Conservation (phyloP, 1,140 invertebrate genomes). For the Aplysia californica region DNA sequence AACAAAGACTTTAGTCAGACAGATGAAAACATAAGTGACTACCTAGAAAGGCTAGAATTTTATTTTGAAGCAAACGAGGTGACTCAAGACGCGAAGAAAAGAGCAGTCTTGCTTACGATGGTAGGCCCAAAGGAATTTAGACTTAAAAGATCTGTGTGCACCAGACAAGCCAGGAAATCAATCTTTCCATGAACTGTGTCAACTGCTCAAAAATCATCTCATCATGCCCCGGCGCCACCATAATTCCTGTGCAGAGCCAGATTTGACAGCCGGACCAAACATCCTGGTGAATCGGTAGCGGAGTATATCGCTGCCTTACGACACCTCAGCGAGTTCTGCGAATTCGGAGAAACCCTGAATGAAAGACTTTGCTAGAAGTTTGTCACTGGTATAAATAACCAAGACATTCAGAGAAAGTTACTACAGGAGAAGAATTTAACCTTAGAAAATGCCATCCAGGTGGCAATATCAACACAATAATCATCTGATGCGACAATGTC, state of each 20-base stretch:
- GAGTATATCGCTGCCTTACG: not conserved
- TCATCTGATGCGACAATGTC: not conserved
- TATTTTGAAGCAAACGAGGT: not conserved
- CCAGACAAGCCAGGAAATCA: not conserved
- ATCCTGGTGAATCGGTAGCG: not conserved
- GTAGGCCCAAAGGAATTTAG: not conserved
- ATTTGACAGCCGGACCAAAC: not conserved
- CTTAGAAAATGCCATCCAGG: not conserved
- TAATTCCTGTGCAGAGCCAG: not conserved
- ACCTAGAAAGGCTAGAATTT: not conserved
- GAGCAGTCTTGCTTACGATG: not conserved
- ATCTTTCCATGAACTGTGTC: not conserved
- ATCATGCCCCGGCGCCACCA: not conserved
- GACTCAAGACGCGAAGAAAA: not conserved
- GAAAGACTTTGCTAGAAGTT: not conserved
- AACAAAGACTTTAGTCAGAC: not conserved
- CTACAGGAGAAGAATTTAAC: not conserved
- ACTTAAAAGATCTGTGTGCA: not conserved
- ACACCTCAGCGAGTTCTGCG: not conserved
- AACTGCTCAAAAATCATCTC: not conserved
- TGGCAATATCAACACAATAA: not conserved
- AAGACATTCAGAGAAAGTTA: not conserved
- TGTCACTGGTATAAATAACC: not conserved
- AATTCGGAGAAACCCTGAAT: not conserved
- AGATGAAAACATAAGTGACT: not conserved